Evolutionary conservation across 2,797 vertebrate species (phyloP).

Genomic region (Otus scops): DNA sequence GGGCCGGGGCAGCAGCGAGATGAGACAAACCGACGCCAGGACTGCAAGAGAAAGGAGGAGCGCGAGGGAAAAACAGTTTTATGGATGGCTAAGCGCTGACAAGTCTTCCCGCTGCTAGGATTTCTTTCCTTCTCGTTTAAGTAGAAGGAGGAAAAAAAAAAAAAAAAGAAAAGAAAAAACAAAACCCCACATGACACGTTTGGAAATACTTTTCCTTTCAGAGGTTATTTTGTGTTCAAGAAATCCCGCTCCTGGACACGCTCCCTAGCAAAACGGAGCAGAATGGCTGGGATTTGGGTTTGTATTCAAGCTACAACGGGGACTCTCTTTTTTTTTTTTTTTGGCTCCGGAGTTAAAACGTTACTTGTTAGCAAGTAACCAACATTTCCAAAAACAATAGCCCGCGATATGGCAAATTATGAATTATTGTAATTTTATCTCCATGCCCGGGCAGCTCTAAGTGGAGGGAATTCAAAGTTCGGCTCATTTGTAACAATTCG

Average conservation of each 20-base stretch:
- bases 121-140: background rate
- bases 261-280: constrained; percentile 1
- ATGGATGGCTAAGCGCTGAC: constrained; percentile 63
- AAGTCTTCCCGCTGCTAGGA: constrained; percentile 28
- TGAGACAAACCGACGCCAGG: constrained; percentile 90
- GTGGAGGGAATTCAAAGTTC: background rate
- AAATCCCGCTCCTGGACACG: constrained; percentile 18
- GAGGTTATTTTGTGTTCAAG: constrained; percentile 21
- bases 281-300: background rate
- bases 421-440: background rate
- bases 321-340: background rate
- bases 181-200: background rate
- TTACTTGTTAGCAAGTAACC: background rate
- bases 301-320: background rate
- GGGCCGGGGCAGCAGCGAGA: background rate
- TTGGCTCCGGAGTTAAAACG: background rate
- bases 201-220: constrained; percentile 33
- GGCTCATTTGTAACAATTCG: background rate
- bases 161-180: background rate
- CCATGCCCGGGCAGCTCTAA: background rate
- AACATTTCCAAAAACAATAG: background rate
- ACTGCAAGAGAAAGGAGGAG: constrained; percentile 70
- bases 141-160: background rate
- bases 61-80: constrained; percentile 18
- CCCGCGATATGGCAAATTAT: background rate